These are phyloP conservation scores for Strix occidentalis DNA, from an alignment of 2,797 vertebrate genomes.

Conservation along the genomic window DNA sequence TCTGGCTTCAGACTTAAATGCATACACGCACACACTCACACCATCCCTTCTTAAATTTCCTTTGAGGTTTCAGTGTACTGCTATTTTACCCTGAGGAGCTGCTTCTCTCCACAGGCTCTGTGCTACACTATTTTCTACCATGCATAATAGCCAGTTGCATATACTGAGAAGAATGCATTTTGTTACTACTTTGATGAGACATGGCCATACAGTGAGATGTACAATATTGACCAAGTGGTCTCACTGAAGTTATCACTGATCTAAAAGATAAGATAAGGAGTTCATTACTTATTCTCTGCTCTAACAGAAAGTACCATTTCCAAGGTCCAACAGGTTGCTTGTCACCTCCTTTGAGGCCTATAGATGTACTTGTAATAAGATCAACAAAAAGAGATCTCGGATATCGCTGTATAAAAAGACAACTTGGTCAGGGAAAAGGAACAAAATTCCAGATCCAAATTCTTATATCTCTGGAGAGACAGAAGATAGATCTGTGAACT, in stretches of 20 bases:
- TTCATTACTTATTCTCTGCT: not conserved
- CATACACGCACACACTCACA: not conserved
- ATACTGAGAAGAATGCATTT: not conserved
- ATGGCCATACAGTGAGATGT: not conserved
- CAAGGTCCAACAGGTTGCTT: not conserved
- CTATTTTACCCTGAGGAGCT: not conserved
- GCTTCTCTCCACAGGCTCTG: not conserved
- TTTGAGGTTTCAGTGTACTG: not conserved
- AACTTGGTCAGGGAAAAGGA: not conserved
- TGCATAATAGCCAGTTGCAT: not conserved
- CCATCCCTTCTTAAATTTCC: conserved; percentile 42
- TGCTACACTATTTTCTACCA: not conserved
- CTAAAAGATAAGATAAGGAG: not conserved
- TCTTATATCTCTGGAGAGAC: not conserved
- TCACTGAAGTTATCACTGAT: not conserved
- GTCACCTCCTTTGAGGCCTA: not conserved
- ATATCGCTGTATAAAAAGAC: not conserved
- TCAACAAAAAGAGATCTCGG: not conserved
- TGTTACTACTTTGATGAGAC: not conserved
- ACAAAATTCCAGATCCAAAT: not conserved
- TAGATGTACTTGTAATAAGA: not conserved
- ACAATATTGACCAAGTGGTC: not conserved
- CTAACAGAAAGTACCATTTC: not conserved
- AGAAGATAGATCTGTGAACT: not conserved
- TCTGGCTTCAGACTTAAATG: not conserved